Base-by-base conservation (phyloP, 2,797 vertebrate genomes). In the Pipistrellus nathusii region DNA sequence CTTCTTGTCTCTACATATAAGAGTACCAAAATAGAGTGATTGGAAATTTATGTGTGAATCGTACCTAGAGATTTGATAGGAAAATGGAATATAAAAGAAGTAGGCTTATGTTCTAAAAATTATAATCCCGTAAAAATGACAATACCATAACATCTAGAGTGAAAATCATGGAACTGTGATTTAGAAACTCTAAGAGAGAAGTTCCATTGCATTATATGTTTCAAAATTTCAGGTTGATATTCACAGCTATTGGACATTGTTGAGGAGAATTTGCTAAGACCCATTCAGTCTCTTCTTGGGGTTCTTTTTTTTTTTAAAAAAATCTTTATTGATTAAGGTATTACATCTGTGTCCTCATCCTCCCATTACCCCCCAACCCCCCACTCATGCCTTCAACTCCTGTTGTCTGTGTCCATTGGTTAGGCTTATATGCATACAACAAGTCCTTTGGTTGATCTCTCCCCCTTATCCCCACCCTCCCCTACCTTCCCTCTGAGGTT, bases 61-160 rank as follows among this genome's bases (percentile, higher is more conserved):
- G 72, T 81, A 77, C 21, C 32, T 84, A 93, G 57, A 82, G 4
- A 85, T 57, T 89, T 95, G 76, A 71, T 90, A 38, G 76, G 80
- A 91, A 93, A 95, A 93, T 30, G 53, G 20, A 94, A 57, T 77
- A 71, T 41, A 86, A 93, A 90, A 85, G 23, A 81, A 85, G 85
- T 51, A 64, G 6, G 62, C 5, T 88, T 93, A 32, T 44, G 68
- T 68, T 87, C n/a, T 80, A 81, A 8, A 80, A 35, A 88, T 78
- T 85, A 53, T 55, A 90, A 88, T 69, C 32, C 35, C 18, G 23
- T 81, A 83, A 95, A 90, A 51, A 59, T 59, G 25, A 27, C 57
- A 59, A 30, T 59, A 30, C 35, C 21, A 23, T 80, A 83, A 95
- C 88, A 53, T 13, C 2, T 86, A 35, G 14, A 21, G 30, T 77